A percentile compares a stretch with the other conserved stretches of the same genome.
These are phyloP conservation scores for Grapholita molesta DNA, from an alignment of 1,140 invertebrate genomes.

Conservation along the genomic window DNA sequence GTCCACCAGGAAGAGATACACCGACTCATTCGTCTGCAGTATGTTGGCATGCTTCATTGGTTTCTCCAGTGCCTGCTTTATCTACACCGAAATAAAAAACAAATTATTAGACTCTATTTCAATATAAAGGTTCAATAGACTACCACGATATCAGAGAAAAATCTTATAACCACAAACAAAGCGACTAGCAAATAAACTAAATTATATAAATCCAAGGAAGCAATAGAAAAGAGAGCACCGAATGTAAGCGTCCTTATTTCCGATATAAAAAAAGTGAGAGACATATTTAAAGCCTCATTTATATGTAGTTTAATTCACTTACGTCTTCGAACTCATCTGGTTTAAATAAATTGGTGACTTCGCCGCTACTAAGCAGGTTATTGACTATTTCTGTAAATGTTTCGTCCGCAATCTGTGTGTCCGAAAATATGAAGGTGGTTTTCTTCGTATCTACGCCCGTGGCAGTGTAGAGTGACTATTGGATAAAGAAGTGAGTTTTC, in stretches of 20 bases:
- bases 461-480: constrained; percentile 80
- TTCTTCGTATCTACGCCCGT: constrained; percentile 87
- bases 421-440: constrained; percentile 89
- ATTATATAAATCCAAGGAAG: too few relatives aligned
- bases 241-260: neutral
- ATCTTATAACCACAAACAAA: too few relatives aligned
- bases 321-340: constrained; percentile 91
- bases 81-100: constrained; percentile 73
- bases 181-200: too few relatives aligned
- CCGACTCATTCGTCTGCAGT: constrained; percentile 81
- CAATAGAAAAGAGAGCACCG: neutral
- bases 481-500: neutral
- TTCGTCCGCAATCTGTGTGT: constrained; percentile 89
- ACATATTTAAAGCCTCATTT: neutral
- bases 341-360: constrained; percentile 91
- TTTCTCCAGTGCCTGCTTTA: constrained; percentile 83
- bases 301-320: too few relatives aligned
- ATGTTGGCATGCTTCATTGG: constrained; percentile 83
- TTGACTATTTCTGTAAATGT: constrained; percentile 93
- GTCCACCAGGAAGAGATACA: constrained; percentile 87
- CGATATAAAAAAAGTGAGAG: too few relatives aligned
- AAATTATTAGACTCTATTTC: too few relatives aligned
- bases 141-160: too few relatives aligned
- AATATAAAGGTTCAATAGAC: too few relatives aligned
- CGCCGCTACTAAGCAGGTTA: constrained; percentile 91